phyloP scores from a whole-genome alignment of 2,888 invertebrate genomes.

The Venustoraphidia nigricollis region DNA sequence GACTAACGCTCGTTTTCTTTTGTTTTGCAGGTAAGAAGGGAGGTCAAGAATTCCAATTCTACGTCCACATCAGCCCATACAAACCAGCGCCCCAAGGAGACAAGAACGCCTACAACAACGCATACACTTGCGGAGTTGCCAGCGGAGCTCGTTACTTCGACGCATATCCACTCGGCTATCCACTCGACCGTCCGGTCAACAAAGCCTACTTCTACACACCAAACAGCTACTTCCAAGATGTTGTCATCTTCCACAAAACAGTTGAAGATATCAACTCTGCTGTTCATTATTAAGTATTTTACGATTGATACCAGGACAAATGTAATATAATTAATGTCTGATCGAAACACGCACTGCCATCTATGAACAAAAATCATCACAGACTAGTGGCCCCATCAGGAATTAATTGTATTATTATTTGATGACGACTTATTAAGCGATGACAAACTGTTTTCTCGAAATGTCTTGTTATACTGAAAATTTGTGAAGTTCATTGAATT shows the following conservation, averaged over 20 bases:
- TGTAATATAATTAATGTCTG: too few relatives aligned
- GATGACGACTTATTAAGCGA: too few relatives aligned
- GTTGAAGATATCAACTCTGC: conserved; percentile 17
- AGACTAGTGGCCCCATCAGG: too few relatives aligned
- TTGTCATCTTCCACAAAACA: conserved; percentile 45
- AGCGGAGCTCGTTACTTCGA: conserved; percentile 39
- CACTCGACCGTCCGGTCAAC: conserved; percentile 52
- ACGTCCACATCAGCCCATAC: conserved; percentile 30
- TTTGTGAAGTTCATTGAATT: too few relatives aligned
- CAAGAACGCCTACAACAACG: conserved; percentile 26
- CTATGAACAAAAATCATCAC: too few relatives aligned
- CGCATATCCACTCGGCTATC: conserved; percentile 52
- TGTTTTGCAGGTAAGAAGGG: conserved; percentile 24
- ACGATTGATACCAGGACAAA: too few relatives aligned
- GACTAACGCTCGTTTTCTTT: too few relatives aligned
- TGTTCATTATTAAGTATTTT: not conserved
- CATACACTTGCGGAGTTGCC: conserved; percentile 35
- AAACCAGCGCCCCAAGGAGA: conserved; percentile 29
- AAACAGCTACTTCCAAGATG: conserved; percentile 51
- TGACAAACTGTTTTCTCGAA: too few relatives aligned
- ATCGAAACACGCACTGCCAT: too few relatives aligned
- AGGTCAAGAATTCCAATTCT: conserved; percentile 41
- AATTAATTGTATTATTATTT: too few relatives aligned
- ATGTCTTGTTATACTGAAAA: too few relatives aligned
- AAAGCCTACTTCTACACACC: conserved; percentile 43